phyloP scores from a whole-genome alignment of 2,113 vertebrate species.

The Cyanoramphus novaezelandiae region DNA sequence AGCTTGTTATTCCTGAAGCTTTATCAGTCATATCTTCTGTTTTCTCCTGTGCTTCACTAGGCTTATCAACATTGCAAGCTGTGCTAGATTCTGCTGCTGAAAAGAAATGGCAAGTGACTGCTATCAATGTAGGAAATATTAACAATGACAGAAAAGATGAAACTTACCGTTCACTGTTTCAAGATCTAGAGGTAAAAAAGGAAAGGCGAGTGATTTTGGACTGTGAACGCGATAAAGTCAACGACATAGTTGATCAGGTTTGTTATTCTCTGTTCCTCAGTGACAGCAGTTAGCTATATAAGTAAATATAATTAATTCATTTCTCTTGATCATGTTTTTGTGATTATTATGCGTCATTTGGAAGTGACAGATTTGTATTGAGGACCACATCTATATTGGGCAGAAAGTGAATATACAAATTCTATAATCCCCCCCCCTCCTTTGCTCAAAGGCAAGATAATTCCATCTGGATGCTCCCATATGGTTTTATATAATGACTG shows the following conservation, averaged over 20 bases:
- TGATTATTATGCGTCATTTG: neutral
- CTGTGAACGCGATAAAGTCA: conserved; percentile 98
- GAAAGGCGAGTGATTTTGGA: conserved; percentile 95
- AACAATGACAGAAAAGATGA: conserved; percentile 99
- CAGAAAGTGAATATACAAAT: neutral
- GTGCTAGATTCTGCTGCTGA: conserved; percentile 96
- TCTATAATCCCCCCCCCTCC: neutral
- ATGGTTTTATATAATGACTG: neutral
- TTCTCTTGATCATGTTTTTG: neutral
- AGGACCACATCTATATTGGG: neutral
- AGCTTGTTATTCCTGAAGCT: neutral
- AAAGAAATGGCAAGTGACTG: conserved; percentile 98
- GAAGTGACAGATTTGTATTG: neutral
- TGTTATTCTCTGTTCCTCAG: conserved; percentile 48
- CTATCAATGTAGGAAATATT: conserved; percentile 98
- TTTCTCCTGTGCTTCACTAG: conserved; percentile 69
- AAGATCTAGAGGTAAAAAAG: conserved; percentile 96
- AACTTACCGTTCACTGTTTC: conserved; percentile 95
- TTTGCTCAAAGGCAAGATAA: neutral
- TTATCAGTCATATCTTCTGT: neutral
- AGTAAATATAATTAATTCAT: neutral
- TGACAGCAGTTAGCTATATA: neutral
- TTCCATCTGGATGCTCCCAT: neutral
- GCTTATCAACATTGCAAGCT: conserved; percentile 93
- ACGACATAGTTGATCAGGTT: conserved; percentile 99